A percentile compares a stretch with the other conserved stretches of the same genome.
Evolutionary conservation across 2,797 vertebrate genomes (phyloP).

Genomic region (Danio tinwini): DNA sequence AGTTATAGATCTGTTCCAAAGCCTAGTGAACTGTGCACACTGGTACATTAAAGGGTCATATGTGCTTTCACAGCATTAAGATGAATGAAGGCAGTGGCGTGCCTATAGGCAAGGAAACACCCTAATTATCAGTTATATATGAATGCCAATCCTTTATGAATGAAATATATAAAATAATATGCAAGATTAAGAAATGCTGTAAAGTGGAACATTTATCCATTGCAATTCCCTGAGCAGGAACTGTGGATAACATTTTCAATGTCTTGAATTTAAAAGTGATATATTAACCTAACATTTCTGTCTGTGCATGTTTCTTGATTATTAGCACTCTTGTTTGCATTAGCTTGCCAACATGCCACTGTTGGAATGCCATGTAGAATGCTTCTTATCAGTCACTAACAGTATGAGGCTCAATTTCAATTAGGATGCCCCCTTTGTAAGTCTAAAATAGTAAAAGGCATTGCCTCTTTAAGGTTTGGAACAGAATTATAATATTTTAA

Average conservation of each 20-base stretch:
- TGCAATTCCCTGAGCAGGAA: neutral
- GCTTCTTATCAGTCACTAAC: neutral
- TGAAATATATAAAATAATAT: neutral
- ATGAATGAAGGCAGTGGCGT: neutral
- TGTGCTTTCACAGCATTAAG: neutral
- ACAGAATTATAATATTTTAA: neutral
- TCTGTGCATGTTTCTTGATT: neutral
- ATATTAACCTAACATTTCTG: neutral
- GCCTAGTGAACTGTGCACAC: neutral
- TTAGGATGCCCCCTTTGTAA: neutral
- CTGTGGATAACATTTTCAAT: neutral
- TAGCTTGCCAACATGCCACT: neutral
- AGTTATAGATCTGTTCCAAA: constrained; percentile 21
- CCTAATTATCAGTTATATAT: neutral
- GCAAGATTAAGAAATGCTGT: neutral
- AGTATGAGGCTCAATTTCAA: neutral
- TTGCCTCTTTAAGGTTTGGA: constrained; percentile 5
- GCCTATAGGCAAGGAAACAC: neutral
- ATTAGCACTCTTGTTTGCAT: neutral
- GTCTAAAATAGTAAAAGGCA: neutral
- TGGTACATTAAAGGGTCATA: neutral
- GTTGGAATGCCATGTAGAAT: neutral
- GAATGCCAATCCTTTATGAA: no score
- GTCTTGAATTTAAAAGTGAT: neutral
- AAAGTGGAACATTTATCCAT: neutral